Conservation (phyloP, 2,888 invertebrate species). For the Drosophila fulvimacula region DNA sequence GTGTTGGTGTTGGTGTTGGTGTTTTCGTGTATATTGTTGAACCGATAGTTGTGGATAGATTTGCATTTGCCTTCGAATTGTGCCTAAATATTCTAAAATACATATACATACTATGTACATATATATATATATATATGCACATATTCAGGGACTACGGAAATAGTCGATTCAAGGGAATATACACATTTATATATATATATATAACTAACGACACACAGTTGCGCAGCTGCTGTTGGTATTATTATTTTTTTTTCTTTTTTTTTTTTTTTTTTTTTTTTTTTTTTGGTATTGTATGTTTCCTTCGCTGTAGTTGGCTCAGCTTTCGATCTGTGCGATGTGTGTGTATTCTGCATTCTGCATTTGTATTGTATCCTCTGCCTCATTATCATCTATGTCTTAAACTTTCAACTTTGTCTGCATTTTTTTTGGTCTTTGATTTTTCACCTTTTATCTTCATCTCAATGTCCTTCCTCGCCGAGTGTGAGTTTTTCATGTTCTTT, state of each 20-base stretch:
- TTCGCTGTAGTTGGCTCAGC: not conserved
- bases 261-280: no score
- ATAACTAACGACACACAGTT: constrained; percentile 17
- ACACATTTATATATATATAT: not conserved
- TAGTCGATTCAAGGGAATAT: no score
- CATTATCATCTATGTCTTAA: not conserved
- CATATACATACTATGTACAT: not conserved
- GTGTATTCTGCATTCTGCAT: not conserved
- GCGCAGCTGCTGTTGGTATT: constrained; percentile 17
- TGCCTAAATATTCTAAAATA: not conserved
- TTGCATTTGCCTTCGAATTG: not conserved
- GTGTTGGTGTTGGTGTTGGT: not conserved
- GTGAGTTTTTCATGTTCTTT: not conserved
- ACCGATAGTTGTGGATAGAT: no score
- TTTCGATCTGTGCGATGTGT: constrained; percentile 1
- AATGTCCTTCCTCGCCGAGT: not conserved
- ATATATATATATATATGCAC: not conserved
- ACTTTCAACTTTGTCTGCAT: not conserved
- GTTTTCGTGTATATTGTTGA: no score
- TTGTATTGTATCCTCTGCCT: not conserved
- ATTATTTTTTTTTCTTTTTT: no score
- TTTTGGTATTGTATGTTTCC: not conserved
- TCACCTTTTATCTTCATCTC: not conserved
- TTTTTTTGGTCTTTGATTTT: not conserved
- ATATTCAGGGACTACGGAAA: no score